A percentile compares a stretch with the other conserved stretches of the same genome.
Evolutionary conservation across 2,113 vertebrate species (phyloP).

Genomic region (Nanorana parkeri): DNA sequence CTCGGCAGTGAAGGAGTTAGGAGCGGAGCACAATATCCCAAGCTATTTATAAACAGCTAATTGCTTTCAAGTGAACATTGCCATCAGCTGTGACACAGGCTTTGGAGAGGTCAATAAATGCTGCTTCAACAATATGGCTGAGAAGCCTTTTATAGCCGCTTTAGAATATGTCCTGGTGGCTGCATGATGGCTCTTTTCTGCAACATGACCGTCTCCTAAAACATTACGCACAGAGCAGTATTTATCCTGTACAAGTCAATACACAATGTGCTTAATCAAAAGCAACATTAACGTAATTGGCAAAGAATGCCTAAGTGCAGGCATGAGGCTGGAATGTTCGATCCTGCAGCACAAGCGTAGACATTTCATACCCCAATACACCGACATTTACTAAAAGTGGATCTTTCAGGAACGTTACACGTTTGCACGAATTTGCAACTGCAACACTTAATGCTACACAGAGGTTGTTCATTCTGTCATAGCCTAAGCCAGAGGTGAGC

Average conservation of each 20-base stretch:
- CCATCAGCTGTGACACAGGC: slow-evolving; percentile 45
- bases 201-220: not conserved
- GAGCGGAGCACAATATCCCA: not conserved
- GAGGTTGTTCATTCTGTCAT: too few relatives aligned
- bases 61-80: slow-evolving; percentile 34
- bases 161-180: slow-evolving; percentile 25
- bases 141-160: slow-evolving; percentile 11
- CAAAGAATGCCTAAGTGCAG: too few relatives aligned
- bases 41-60: slow-evolving; percentile 46
- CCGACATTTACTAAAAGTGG: too few relatives aligned
- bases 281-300: not conserved
- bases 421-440: too few relatives aligned
- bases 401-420: too few relatives aligned
- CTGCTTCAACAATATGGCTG: slow-evolving; percentile 29
- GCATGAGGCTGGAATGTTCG: too few relatives aligned
- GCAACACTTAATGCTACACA: too few relatives aligned
- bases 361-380: too few relatives aligned
- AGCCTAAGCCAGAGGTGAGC: too few relatives aligned
- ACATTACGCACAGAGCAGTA: not conserved
- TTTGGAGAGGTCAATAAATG: slow-evolving; percentile 46
- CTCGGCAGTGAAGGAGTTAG: slow-evolving; percentile 14
- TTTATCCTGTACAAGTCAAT: not conserved
- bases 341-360: too few relatives aligned
- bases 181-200: not conserved
- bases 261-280: not conserved